Percentiles rank a stretch among this genome's conserved stretches.
Conservation (phyloP, 2,888 invertebrate species). For the Caenorhabditis plicata region DNA sequence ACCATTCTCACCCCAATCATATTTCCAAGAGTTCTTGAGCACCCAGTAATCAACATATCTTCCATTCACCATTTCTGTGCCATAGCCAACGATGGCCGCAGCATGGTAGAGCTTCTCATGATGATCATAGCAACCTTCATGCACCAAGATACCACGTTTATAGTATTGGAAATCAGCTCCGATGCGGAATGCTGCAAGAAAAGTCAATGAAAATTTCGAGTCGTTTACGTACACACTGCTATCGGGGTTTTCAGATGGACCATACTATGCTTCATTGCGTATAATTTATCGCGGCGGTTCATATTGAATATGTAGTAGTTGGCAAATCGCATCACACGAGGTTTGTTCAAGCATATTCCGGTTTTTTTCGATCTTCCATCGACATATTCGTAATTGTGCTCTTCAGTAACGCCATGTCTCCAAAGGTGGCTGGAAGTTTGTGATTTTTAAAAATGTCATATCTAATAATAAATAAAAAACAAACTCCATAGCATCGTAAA, state of each 20-base stretch:
- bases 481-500: conserved; percentile 6
- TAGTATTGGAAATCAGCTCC: conserved; percentile 11
- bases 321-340: too few relatives aligned
- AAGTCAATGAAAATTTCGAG: not conserved
- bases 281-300: too few relatives aligned
- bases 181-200: conserved; percentile 12
- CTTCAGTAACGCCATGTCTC: not conserved
- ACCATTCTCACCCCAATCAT: conserved; percentile 24
- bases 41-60: conserved; percentile 14
- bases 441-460: too few relatives aligned
- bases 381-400: conserved; percentile 2
- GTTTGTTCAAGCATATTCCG: not conserved
- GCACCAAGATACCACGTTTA: conserved; percentile 4
- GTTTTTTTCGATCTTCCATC: not conserved
- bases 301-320: too few relatives aligned
- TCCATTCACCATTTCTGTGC: not conserved
- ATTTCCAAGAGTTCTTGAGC: conserved; percentile 18
- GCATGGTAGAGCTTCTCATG: conserved; percentile 5
- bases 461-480: too few relatives aligned
- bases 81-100: conserved; percentile 12
- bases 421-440: conserved; percentile 6
- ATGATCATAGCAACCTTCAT: conserved; percentile 5
- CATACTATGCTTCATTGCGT: not conserved
- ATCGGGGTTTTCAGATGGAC: conserved; percentile 9
- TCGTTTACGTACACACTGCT: conserved; percentile 14